Conservation (phyloP, 2,888 invertebrate genomes). For the Macaria notata region DNA sequence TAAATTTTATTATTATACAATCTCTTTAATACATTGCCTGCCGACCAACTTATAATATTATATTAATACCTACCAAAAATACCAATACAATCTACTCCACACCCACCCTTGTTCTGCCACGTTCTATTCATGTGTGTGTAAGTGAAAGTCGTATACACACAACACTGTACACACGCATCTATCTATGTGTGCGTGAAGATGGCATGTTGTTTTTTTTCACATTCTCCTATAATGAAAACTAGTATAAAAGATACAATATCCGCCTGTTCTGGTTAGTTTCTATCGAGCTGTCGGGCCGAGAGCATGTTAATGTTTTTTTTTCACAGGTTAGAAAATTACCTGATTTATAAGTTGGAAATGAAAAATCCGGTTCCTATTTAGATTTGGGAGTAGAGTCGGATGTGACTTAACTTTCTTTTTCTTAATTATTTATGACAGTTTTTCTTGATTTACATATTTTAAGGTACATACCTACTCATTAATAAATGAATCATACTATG, state of each 20-base stretch:
- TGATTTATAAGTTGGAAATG: too few relatives aligned
- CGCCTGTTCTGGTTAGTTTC: constrained; percentile 60
- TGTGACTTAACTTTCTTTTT: too few relatives aligned
- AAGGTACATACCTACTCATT: too few relatives aligned
- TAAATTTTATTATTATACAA: too few relatives aligned
- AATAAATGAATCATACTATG: too few relatives aligned
- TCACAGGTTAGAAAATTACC: constrained; percentile 11
- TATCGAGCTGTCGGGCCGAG: constrained; percentile 36
- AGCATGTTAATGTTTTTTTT: constrained; percentile 22
- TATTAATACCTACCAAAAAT: too few relatives aligned
- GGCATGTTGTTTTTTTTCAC: constrained; percentile 58
- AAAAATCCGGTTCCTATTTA: too few relatives aligned
- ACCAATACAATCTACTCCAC: constrained; percentile 40
- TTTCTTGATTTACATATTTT: too few relatives aligned
- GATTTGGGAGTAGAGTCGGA: too few relatives aligned
- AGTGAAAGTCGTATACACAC: constrained; percentile 73
- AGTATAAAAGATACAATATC: constrained; percentile 66
- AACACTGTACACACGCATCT: constrained; percentile 41
- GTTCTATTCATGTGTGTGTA: constrained; percentile 46
- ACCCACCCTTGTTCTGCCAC: constrained; percentile 38
- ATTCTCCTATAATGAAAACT: constrained; percentile 62
- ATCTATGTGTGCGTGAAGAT: constrained; percentile 58
- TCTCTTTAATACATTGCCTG: too few relatives aligned
- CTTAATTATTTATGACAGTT: too few relatives aligned
- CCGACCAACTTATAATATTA: too few relatives aligned